Base-by-base conservation (phyloP, 2,888 invertebrate genomes). In the Willowsia nigromaculata region DNA sequence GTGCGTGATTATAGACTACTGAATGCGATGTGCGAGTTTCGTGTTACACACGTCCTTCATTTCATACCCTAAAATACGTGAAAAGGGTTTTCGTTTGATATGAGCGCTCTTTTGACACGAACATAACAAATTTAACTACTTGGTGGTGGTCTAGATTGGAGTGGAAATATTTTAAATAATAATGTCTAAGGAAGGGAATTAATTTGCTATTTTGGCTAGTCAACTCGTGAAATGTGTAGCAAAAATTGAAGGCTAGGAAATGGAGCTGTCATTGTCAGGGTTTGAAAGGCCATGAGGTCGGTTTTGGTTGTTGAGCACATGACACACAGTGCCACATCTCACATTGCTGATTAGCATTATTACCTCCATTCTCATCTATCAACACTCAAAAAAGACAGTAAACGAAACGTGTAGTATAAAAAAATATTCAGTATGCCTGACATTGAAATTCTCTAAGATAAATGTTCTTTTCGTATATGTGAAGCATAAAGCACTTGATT, bases 231-330 rank as follows among this genome's bases (percentile, higher is more conserved):
- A 89, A 88, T 82, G 56, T 89, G 80, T 85, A 80, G 68, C 80
- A 80, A 71, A 80, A 53, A 53, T 78, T 81, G 80, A 78, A 85
- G 84, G 89, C 74, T 80, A 89, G 89, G 89, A 89, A 89, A 85
- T 89, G 85, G 80, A 89, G 89, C 83, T 89, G 85, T 89, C 89
- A 89, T 85, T 89, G 89, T 89, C 89, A 89, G 85, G 89, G 89
- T 74, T 85, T 47, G n/a, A 85, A 89, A 85, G 85, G 85, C 85
- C 81, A 84, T 89, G 85, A 68, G 89, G 89, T 80, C 80, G 85
- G 82, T 82, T 81, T 76, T 89, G 85, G 89, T 85, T 15, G 89
- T 68, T 89, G 80, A 82, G 15, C 85, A 89, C 85, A 80, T 89
- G 68, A 71, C 74, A 33, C 85, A 74, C 27, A 74, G 18, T 74